Evolutionary conservation across 2,888 invertebrate genomes (phyloP).

Genomic region (Trisateles emortualis): DNA sequence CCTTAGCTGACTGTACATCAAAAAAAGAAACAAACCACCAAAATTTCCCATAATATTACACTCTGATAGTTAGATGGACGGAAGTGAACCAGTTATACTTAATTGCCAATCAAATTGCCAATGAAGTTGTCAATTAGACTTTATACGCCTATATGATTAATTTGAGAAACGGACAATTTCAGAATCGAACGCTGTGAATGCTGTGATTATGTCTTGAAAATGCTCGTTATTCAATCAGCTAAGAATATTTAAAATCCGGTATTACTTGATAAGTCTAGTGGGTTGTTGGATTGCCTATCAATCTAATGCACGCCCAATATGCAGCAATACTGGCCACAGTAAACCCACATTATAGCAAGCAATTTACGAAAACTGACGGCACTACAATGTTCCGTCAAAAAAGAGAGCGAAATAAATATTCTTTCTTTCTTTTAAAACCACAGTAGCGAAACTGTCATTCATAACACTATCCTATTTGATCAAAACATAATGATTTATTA

Average conservation of each 20-base stretch:
- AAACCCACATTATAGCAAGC: too few relatives aligned
- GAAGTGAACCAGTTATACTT: constrained; percentile 3
- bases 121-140: constrained; percentile 19
- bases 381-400: too few relatives aligned
- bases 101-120: neutral
- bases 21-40: neutral
- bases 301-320: neutral
- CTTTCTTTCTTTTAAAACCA: constrained; percentile 19
- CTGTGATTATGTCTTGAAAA: constrained; percentile 1
- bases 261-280: constrained; percentile 3
- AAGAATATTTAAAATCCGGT: constrained; percentile 12
- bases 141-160: constrained; percentile 15
- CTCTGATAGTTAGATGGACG: neutral
- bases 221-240: constrained; percentile 18
- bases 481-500: constrained; percentile 64
- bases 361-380: too few relatives aligned
- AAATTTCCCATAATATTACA: neutral
- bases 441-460: constrained; percentile 66
- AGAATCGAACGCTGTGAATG: neutral
- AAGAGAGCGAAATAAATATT: too few relatives aligned
- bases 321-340: too few relatives aligned
- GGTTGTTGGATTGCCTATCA: neutral
- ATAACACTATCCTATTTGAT: constrained; percentile 54
- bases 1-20: too few relatives aligned
- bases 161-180: constrained; percentile 15